Conservation (phyloP, 2,113 vertebrate species). For the Calypte anna region DNA sequence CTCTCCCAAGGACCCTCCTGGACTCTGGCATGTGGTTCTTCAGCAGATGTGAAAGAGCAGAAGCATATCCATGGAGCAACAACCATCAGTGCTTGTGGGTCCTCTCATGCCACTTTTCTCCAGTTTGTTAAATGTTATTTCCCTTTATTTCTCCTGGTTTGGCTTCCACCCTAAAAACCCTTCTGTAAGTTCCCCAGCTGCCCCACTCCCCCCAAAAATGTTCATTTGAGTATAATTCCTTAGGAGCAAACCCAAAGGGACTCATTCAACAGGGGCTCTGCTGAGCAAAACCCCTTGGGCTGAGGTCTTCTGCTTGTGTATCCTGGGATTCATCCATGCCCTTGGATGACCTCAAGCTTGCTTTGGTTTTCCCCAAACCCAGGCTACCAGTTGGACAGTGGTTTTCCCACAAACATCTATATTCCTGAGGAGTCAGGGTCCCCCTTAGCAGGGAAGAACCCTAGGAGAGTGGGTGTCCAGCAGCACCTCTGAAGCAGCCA, state of each 20-base stretch:
- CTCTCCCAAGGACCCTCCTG: neutral
- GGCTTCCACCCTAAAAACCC: neutral
- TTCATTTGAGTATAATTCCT: neutral
- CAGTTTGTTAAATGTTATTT: constrained; percentile 24
- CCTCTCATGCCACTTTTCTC: neutral
- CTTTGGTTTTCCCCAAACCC: neutral
- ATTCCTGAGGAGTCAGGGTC: neutral
- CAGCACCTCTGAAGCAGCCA: neutral
- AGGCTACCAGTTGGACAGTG: neutral
- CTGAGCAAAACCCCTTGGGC: neutral
- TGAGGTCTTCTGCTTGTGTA: neutral
- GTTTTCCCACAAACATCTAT: neutral
- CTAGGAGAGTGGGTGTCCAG: neutral
- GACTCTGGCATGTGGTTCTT: neutral
- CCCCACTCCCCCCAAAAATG: neutral
- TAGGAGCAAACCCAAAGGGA: neutral
- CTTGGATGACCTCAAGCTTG: fast-evolving
- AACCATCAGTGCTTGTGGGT: neutral
- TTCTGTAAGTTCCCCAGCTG: neutral
- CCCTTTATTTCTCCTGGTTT: neutral
- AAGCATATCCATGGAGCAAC: fast-evolving
- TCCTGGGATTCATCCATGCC: neutral
- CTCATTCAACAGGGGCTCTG: neutral
- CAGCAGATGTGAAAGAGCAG: neutral
- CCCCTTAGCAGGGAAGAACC: neutral